These are phyloP conservation scores for Volucella inflata DNA, from an alignment of 2,888 invertebrate genomes.

Conservation along the genomic window DNA sequence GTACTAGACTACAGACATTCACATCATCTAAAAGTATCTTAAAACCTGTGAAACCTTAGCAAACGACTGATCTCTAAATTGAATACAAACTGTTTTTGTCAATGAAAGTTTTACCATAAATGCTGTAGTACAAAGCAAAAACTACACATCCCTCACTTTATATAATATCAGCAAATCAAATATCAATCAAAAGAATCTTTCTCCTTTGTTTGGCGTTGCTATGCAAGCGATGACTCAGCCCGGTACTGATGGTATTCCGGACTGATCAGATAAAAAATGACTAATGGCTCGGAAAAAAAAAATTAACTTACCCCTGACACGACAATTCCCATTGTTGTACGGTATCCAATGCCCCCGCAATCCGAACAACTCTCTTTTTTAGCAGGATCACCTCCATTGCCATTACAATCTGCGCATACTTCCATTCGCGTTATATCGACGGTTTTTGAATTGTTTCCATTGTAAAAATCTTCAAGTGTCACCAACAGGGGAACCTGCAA, in stretches of 20 bases:
- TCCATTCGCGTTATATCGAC: conserved; percentile 80
- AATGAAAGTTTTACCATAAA: no score
- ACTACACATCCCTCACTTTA: no score
- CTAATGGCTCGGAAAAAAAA: neutral
- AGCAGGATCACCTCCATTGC: conserved; percentile 81
- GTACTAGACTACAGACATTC: no score
- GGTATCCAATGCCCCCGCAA: conserved; percentile 82
- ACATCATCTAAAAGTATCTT: no score
- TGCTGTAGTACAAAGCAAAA: no score
- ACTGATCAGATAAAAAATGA: neutral
- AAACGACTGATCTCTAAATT: no score
- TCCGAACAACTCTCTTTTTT: conserved; percentile 78
- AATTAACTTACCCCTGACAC: conserved; percentile 85
- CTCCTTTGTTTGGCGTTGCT: no score
- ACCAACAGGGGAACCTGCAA: conserved; percentile 93
- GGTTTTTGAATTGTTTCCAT: conserved; percentile 90
- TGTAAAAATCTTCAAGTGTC: conserved; percentile 94
- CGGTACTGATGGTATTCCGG: no score
- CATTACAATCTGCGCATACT: conserved; percentile 80
- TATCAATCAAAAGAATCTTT: no score
- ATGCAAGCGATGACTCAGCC: no score
- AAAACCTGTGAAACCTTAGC: no score
- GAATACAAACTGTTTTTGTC: no score
- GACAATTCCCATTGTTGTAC: conserved; percentile 83
- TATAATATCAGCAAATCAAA: neutral